Evolutionary conservation across 2,888 invertebrate species (phyloP), one percentile per base, ranked within the genome.

Genomic region (Aphrophora alni): DNA sequence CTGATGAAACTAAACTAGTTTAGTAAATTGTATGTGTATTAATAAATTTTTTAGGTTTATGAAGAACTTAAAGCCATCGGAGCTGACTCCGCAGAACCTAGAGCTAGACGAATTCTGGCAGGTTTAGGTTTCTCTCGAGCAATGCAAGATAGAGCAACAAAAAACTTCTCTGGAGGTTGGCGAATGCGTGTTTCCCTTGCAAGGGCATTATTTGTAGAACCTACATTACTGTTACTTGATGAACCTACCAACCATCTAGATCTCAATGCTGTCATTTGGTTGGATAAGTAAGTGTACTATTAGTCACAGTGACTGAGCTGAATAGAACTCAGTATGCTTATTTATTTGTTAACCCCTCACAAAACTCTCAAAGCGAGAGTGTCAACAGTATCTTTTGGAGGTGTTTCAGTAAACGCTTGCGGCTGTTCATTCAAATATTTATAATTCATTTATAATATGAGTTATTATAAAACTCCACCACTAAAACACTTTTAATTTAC

Each of bases 211-310:
- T 93, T 92, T 87, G 87, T 93, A 75, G 93, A 93, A 85, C 93
- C 93, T 0, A 93, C 93, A 0, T 87, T 93, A 24, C 87, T 93
- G 59, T 88, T 93, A 86, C 88, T 93, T 75, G 93, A 93, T 87
- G 93, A 93, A 88, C 93, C 93, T 38, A 93, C 93, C 8, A 93
- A 93, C 87, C 93, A 93, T 87, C 82, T 86, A 26, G 86, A 87
- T 91, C 91, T 99, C 81, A 99, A 99, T 87, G 99, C 99, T 84
- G 99, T 99, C 75, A 99, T 99, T 91, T 99, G 99, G 99, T 91
- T 99, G 80, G 99, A 99, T 88, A 99, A 99, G 95, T 96, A 89
- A 91, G 93, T 89, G 8, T 17, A 26, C n/a, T n/a, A n/a, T n/a
- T n/a, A n/a, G n/a, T n/a, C 14, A 14, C 8, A 68, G 25, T 1